Conservation (phyloP, 1,140 invertebrate species). For the Protaetia brevitarsis region DNA sequence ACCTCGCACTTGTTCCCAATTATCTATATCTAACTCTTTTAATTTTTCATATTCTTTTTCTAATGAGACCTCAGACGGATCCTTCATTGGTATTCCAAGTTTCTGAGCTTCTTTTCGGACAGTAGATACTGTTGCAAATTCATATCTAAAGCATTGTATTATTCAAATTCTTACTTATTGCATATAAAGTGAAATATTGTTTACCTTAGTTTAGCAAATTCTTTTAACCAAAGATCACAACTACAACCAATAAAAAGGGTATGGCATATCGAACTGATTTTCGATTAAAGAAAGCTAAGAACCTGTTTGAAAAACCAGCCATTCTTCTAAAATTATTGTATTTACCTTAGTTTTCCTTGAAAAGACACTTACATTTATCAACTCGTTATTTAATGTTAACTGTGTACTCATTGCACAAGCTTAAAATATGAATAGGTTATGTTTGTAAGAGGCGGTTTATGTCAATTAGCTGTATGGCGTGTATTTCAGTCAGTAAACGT, state of each 20-base stretch:
- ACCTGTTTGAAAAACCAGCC: not conserved
- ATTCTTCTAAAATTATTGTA: not conserved
- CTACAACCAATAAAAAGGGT: slow-evolving; percentile 64
- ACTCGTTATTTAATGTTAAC: not conserved
- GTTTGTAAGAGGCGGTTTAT: no score
- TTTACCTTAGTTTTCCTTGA: not conserved
- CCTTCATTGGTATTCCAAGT: slow-evolving; percentile 63
- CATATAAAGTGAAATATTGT: not conserved
- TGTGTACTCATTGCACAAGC: no score
- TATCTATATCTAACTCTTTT: slow-evolving; percentile 67
- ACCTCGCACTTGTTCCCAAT: slow-evolving; percentile 81
- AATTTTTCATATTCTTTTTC: slow-evolving; percentile 72
- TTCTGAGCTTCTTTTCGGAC: slow-evolving; percentile 62
- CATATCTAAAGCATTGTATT: slow-evolving; percentile 55
- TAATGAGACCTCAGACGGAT: slow-evolving; percentile 62
- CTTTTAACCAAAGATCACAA: slow-evolving; percentile 67
- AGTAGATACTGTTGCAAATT: slow-evolving; percentile 59
- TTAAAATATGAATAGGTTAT: no score
- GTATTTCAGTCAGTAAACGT: no score
- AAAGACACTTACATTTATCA: not conserved
- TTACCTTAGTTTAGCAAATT: slow-evolving; percentile 67
- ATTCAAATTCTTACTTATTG: not conserved
- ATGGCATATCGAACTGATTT: slow-evolving; percentile 56
- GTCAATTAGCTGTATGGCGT: no score
- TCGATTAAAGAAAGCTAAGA: slow-evolving; percentile 3